phyloP scores from a whole-genome alignment of 2,113 vertebrate genomes.

The Tachysurus vachellii region DNA sequence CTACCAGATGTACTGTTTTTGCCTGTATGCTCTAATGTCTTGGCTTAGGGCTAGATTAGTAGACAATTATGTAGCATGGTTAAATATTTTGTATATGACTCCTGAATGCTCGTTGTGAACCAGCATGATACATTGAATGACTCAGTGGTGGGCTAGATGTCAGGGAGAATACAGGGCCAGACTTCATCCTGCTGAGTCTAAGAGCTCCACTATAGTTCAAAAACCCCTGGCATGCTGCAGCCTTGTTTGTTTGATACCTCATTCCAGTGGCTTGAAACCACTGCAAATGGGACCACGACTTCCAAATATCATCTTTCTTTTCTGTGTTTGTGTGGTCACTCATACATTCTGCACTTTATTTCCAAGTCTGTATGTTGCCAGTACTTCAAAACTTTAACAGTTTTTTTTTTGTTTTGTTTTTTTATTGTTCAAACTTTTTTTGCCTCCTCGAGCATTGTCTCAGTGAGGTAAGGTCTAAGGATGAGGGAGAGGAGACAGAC shows the following conservation, averaged over 20 bases:
- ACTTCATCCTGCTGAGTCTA: slow-evolving; percentile 3
- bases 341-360: slow-evolving; percentile 57
- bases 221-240: slow-evolving; percentile 30
- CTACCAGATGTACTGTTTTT: neutral
- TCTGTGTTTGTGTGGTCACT: slow-evolving; percentile 31
- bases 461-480: slow-evolving; percentile 1
- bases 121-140: slow-evolving; percentile 29
- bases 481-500: slow-evolving; percentile 1
- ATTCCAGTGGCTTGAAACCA: slow-evolving; percentile 35
- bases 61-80: slow-evolving; percentile 44
- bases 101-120: slow-evolving; percentile 32
- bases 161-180: neutral
- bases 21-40: slow-evolving; percentile 32
- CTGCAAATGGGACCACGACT: slow-evolving; percentile 42
- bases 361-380: slow-evolving; percentile 24
- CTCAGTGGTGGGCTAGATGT: neutral
- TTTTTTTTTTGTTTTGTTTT: slow-evolving; percentile 3
- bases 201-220: neutral
- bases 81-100: slow-evolving; percentile 25
- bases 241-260: slow-evolving; percentile 35
- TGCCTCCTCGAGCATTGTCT: neutral
- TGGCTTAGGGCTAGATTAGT: slow-evolving; percentile 27
- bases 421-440: neutral
- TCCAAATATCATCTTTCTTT: slow-evolving; percentile 29
- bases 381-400: slow-evolving; percentile 15